Conservation (phyloP, 2,888 invertebrate species). For the Meiosimyza decipiens region DNA sequence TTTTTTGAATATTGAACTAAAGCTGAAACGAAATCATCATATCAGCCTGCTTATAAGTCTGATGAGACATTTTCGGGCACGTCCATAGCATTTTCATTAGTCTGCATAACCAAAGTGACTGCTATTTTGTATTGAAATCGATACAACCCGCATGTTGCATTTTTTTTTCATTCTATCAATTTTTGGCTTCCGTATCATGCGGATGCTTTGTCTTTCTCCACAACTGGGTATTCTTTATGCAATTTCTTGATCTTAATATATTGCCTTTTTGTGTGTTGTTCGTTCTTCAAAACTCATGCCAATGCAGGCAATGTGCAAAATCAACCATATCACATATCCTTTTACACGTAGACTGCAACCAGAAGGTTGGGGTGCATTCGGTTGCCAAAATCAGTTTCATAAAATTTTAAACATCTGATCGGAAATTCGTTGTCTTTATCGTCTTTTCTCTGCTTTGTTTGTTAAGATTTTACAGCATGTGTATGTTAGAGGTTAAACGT, state of each 20-base stretch:
- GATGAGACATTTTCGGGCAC: slow-evolving; percentile 27
- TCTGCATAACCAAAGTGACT: background rate
- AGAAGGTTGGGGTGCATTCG: slow-evolving; percentile 39
- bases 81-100: slow-evolving; percentile 2
- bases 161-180: slow-evolving; percentile 37
- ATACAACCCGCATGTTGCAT: slow-evolving; percentile 47
- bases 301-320: slow-evolving; percentile 60
- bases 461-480: slow-evolving; percentile 32
- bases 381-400: slow-evolving; percentile 48
- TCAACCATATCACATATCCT: slow-evolving; percentile 57
- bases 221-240: slow-evolving; percentile 5
- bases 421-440: slow-evolving; percentile 38
- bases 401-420: slow-evolving; percentile 48
- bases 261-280: slow-evolving; percentile 19
- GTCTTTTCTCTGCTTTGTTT: slow-evolving; percentile 38
- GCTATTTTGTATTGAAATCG: slow-evolving; percentile 43
- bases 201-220: slow-evolving; percentile 1
- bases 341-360: background rate
- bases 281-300: slow-evolving; percentile 28
- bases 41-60: slow-evolving; percentile 21
- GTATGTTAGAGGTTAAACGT: slow-evolving; percentile 25
- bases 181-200: slow-evolving; percentile 4
- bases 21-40: background rate
- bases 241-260: background rate
- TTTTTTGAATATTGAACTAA: slow-evolving; percentile 19